Base-by-base conservation (phyloP, 2,797 vertebrate genomes). In the Brotula barbata region DNA sequence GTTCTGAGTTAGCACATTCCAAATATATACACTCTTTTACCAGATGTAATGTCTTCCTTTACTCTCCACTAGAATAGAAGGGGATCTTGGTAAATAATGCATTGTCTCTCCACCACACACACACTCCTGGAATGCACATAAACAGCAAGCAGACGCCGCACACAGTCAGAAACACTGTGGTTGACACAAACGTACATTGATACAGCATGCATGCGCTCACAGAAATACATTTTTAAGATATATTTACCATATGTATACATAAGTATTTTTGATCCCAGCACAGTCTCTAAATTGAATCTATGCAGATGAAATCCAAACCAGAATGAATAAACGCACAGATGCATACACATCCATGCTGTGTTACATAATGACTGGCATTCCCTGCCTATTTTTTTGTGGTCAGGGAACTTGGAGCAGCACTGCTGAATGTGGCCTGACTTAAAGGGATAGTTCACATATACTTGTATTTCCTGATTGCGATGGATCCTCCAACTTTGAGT, bases 321-420 rank as follows among this genome's bases (percentile, higher is more conserved):
- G n/a, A 51, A 40, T 34, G 5, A 17, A 50, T 55, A 57, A 23
- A 46, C 52, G 50, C 10, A 34, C 74, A 42, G 21, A 72, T 21
- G 33, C 17, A 14, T 17, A 49, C 28, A 34, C 46, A 51, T 64
- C 65, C 37, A 25, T 37, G 64, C 57, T 41, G 43, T n/a, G 4
- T 88, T 88, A 85, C 63, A 80, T 64, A 78, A 86, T 58, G 63
- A 57, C 39, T 83, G 82, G 81, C 75, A 36, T 71, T 57, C 37
- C n/a, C 36, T 17, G 61, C 66, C 39, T 68, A n/a, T 70, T 83
- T 83, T 82, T 81, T 81, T 88, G 85, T 39, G 77, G 85, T 67
- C 44, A 3, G 12, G 64, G 62, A 78, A 41, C 66, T 75, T 61
- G 57, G 22, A 66, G 63, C 58, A 53, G 28, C 66, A 64, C 67